Base-by-base conservation (phyloP, 2,113 vertebrate species). In the Actinemys pallida region DNA sequence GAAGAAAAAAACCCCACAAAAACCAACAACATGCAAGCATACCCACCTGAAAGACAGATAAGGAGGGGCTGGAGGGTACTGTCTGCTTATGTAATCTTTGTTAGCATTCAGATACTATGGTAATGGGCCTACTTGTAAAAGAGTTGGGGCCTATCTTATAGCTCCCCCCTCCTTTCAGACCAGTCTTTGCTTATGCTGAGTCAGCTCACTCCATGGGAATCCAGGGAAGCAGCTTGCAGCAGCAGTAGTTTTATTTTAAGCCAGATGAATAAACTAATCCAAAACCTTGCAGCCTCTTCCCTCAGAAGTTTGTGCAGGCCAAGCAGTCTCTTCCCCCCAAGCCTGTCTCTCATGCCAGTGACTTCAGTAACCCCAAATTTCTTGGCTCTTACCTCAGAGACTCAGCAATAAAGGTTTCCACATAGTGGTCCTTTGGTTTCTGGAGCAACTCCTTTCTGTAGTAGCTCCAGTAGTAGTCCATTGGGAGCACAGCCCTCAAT, bases 71-170 rank as follows among this genome's bases (percentile, higher is more conserved):
- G 19, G 78, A 80, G 25, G 84, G 9, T 39, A 49, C n/a, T 78
- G n/a, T 62, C 8, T 88, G 72, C 65, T 0, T 57, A 56, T 88
- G 49, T 47, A 53, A 39, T 29, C 7, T 87, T 59, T 81, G 13
- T n/a, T 29, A 39, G 52, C 4, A 8, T 11, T 0, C 49, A 0
- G 0, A 75, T 42, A 42, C 19, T 42, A 42, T 45, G 84, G 29
- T 42, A 16, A 1, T 69, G 80, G 79, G 13, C 14, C 49, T 2
- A 0, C 29, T 35, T 65, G 16, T 35, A 65, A 65, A 65, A 65
- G 31, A 65, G 14, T 4, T 65, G 62, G 16, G 31, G 31, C 62
- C 31, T 65, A 65, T 65, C 62, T 65, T 35, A 65, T 65, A 65
- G 12, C 31, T n/a, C 6, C 13, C 16, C 13, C 14, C 62, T 8